Evolutionary conservation across 2,888 invertebrate genomes (phyloP).

Genomic region (Oithona nana): DNA sequence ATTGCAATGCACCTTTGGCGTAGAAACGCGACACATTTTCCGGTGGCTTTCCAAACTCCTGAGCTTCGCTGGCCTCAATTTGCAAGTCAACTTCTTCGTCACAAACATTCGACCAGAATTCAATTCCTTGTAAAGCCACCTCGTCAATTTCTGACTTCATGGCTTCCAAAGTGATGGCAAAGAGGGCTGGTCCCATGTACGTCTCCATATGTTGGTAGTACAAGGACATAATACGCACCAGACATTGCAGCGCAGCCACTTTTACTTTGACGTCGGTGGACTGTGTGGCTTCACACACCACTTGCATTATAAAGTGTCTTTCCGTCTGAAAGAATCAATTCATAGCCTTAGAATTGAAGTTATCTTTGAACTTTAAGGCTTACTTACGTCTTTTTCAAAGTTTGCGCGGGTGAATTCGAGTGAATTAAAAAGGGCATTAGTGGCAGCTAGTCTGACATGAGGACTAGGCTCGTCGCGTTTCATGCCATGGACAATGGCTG

Average conservation of each 20-base stretch:
- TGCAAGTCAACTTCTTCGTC: constrained; percentile 95
- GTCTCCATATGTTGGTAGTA: constrained; percentile 98
- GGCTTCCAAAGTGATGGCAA: constrained; percentile 75
- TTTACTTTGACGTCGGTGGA: constrained; percentile 71
- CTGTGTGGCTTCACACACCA: constrained; percentile 96
- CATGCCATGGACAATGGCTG: constrained; percentile 98
- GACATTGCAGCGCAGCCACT: constrained; percentile 91
- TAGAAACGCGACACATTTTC: constrained; percentile 80
- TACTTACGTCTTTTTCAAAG: constrained; percentile 69
- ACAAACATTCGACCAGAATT: constrained; percentile 99
- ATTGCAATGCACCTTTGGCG: constrained; percentile 92
- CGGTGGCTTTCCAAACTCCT: constrained; percentile 83
- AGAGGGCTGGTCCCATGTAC: constrained; percentile 67
- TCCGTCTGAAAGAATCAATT: constrained; percentile 53
- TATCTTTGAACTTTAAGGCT: neutral
- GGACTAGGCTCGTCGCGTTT: constrained; percentile 75
- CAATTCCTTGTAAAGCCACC: constrained; percentile 91
- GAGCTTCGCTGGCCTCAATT: constrained; percentile 82
- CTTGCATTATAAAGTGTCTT: constrained; percentile 97
- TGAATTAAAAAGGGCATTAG: constrained; percentile 86
- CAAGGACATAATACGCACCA: constrained; percentile 91
- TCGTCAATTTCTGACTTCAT: constrained; percentile 95
- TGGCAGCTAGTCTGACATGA: constrained; percentile 84
- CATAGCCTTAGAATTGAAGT: no score
- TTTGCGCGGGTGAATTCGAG: constrained; percentile 95